Percentiles rank a stretch among this genome's conserved stretches.
These are phyloP conservation scores for Carcina quercana DNA, from an alignment of 2,888 invertebrate species.

Conservation along the genomic window DNA sequence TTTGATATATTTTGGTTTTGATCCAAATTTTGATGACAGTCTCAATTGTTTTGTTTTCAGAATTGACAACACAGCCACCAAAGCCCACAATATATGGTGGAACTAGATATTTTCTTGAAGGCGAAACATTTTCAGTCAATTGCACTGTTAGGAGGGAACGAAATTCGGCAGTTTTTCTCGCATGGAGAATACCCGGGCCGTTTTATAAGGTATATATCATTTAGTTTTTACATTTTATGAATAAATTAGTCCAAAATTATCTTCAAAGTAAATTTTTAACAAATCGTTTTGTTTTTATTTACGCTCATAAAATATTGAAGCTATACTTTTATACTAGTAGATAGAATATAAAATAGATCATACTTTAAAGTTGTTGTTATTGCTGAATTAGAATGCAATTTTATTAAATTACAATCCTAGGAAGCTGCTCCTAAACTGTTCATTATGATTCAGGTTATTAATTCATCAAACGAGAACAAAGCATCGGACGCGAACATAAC, in stretches of 20 bases:
- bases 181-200: slow-evolving; percentile 33
- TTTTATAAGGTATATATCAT: slow-evolving; percentile 29
- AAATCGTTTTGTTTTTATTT: too few relatives aligned
- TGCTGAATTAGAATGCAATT: too few relatives aligned
- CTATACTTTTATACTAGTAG: too few relatives aligned
- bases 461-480: slow-evolving; percentile 28
- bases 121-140: slow-evolving; percentile 48
- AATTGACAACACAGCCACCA: slow-evolving; percentile 24
- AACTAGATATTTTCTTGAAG: slow-evolving; percentile 31
- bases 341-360: too few relatives aligned
- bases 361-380: too few relatives aligned
- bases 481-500: slow-evolving; percentile 17
- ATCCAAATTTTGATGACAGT: background rate
- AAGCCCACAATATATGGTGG: slow-evolving; percentile 26
- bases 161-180: slow-evolving; percentile 33
- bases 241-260: too few relatives aligned
- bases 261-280: too few relatives aligned
- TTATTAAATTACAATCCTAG: too few relatives aligned
- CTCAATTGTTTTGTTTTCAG: slow-evolving; percentile 15
- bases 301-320: too few relatives aligned
- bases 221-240: too few relatives aligned
- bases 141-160: slow-evolving; percentile 38
- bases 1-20: background rate
- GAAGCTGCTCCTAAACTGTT: too few relatives aligned
- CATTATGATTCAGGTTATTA: slow-evolving; percentile 5